Evolutionary conservation across 2,797 vertebrate species (phyloP).

Genomic region (Scolopax rusticola): DNA sequence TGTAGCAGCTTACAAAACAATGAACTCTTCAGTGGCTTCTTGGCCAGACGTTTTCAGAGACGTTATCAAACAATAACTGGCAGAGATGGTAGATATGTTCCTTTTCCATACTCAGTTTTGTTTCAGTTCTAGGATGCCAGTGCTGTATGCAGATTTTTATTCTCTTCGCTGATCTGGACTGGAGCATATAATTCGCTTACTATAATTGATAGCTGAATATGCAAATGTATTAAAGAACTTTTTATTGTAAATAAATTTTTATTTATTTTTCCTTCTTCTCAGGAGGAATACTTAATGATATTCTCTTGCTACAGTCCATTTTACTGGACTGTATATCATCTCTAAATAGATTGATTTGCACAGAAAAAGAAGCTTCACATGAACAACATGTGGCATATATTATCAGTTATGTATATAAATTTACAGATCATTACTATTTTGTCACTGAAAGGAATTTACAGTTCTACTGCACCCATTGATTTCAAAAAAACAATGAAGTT

Average conservation of each 20-base stretch:
- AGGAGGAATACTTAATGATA: background rate
- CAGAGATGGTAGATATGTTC: fast-evolving
- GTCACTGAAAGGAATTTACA: background rate
- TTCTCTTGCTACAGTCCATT: background rate
- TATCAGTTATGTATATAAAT: background rate
- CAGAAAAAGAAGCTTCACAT: background rate
- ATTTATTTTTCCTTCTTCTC: background rate
- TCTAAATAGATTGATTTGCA: background rate
- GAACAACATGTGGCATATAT: background rate
- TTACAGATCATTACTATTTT: background rate
- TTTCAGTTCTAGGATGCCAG: background rate
- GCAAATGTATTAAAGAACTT: background rate
- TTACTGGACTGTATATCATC: background rate
- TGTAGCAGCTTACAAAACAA: background rate
- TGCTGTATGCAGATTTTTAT: background rate
- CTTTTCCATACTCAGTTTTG: background rate
- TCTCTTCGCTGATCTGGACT: background rate
- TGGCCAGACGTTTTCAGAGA: background rate
- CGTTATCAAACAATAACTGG: background rate
- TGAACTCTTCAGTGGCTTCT: background rate
- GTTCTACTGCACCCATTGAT: background rate
- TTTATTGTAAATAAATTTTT: no score
- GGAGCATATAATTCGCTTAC: background rate
- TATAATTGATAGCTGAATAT: constrained; percentile 18
- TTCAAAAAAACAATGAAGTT: background rate